Evolutionary conservation across 2,113 vertebrate species (phyloP).

Genomic region (Hyaena hyaena): DNA sequence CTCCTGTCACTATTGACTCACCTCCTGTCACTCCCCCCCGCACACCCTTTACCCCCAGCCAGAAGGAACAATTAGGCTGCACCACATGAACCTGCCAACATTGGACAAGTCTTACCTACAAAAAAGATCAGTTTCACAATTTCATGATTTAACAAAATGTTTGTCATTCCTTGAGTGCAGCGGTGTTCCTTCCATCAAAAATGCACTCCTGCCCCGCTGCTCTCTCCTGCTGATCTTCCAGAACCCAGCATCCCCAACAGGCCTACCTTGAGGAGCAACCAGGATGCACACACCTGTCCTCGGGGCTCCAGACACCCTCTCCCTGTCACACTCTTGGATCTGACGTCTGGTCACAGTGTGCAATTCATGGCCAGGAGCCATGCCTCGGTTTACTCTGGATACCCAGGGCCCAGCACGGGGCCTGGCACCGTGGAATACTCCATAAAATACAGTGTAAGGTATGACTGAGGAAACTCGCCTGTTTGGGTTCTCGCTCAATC

Average conservation of each 20-base stretch:
- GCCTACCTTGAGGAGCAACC: background rate
- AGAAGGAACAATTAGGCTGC: background rate
- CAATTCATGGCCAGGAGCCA: background rate
- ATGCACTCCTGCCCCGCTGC: background rate
- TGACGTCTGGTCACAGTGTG: accelerated
- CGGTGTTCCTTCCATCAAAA: background rate
- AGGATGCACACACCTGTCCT: background rate
- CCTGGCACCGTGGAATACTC: background rate
- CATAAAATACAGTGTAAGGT: background rate
- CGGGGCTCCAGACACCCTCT: background rate
- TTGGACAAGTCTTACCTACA: background rate
- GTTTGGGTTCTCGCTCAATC: background rate
- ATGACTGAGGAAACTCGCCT: background rate
- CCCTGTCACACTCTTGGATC: background rate
- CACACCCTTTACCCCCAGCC: background rate
- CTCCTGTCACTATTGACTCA: background rate
- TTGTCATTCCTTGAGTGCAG: background rate
- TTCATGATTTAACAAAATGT: background rate
- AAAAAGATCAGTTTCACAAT: background rate
- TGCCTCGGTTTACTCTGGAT: background rate
- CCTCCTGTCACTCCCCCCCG: background rate
- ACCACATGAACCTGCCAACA: background rate
- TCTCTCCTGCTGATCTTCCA: background rate
- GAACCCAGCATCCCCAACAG: background rate
- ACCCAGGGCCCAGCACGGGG: background rate